Percentiles rank a stretch among this genome's conserved stretches.
Evolutionary conservation across 1,140 invertebrate genomes (phyloP).

Genomic region (Neuroterus valhalla): DNA sequence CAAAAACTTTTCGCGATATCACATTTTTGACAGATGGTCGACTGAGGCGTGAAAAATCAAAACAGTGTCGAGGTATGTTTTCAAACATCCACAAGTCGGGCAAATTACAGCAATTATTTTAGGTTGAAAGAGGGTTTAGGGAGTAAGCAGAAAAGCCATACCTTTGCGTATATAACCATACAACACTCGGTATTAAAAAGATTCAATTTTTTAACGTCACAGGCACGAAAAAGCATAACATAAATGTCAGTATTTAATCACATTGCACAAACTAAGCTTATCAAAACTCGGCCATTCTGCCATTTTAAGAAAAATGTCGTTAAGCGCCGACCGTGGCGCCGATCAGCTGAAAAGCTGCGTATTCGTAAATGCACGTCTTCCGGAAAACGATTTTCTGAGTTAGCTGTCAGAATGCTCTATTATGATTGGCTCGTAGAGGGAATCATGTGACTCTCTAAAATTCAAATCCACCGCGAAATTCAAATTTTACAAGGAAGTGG

Average conservation of each 20-base stretch:
- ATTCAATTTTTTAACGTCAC: slow-evolving; percentile 10
- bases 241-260: not conserved
- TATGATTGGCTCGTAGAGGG: too few relatives aligned
- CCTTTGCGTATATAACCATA: not conserved
- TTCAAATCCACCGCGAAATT: too few relatives aligned
- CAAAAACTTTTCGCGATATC: not conserved
- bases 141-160: not conserved
- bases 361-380: slow-evolving; percentile 43
- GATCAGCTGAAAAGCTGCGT: slow-evolving; percentile 46
- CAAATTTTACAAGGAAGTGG: too few relatives aligned
- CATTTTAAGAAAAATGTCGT: slow-evolving; percentile 52
- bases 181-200: slow-evolving; percentile 3
- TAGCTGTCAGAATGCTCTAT: too few relatives aligned
- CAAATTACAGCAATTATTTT: not conserved
- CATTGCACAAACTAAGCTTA: not conserved
- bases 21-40: slow-evolving; percentile 5
- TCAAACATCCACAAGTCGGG: slow-evolving; percentile 9
- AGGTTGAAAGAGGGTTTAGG: not conserved
- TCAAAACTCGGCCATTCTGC: slow-evolving; percentile 42
- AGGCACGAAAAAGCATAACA: slow-evolving; percentile 11
- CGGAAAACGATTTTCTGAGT: slow-evolving; percentile 32
- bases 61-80: slow-evolving; percentile 14
- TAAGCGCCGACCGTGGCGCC: slow-evolving; percentile 45
- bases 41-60: not conserved
- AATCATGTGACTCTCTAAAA: too few relatives aligned